Evolutionary conservation across 2,113 vertebrate species (phyloP), one percentile per base, ranked within the genome.

Genomic region (Amphiprion percula): DNA sequence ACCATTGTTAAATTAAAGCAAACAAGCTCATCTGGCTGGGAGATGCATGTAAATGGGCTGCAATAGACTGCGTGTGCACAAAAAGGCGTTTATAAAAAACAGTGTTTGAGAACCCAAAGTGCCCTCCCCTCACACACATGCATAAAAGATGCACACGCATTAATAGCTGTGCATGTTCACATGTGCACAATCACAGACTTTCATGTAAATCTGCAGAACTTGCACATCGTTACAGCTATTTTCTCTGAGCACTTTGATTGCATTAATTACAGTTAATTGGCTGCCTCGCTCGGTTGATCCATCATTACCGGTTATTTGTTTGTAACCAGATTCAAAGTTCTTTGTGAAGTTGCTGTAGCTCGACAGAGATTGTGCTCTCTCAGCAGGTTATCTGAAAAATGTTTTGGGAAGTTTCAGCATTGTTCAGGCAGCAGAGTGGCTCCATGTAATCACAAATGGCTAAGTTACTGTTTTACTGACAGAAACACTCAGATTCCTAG

Each of bases 401-500:
- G 68, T 60, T 80, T 76, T 80, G 17, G 2, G 83, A 88, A 85
- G 72, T 87, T 88, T 80, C 60, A 58, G 78, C 77, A 82, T 77
- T 88, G 88, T 80, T 90, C 72, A 49, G 50, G 84, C 77, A 63
- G 84, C 82, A 73, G 61, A 84, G 69, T 82, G 82, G 68, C 84
- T 91, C 78, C 54, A 60, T 72, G 90, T 91, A 87, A 92, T 92
- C 89, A 91, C 86, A 89, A 94, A 93, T 90, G 87, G 85, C 79
- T 81, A 23, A 69, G 77, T 91, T 93, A 94, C 92, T 93, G 91
- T 93, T 94, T 94, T 87, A 93, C 89, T 84, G 90, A 90, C 88
- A 93, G 83, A 79, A 88, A 90, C 49, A 52, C 92, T 89, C 89
- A 71, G 65, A 91, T 91, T 94, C 90, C 68, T 6, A 86, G 81